A percentile compares a stretch with the other conserved stretches of the same genome.
phyloP scores from a whole-genome alignment of 2,797 vertebrate species.

The Pipistrellus pipistrellus region DNA sequence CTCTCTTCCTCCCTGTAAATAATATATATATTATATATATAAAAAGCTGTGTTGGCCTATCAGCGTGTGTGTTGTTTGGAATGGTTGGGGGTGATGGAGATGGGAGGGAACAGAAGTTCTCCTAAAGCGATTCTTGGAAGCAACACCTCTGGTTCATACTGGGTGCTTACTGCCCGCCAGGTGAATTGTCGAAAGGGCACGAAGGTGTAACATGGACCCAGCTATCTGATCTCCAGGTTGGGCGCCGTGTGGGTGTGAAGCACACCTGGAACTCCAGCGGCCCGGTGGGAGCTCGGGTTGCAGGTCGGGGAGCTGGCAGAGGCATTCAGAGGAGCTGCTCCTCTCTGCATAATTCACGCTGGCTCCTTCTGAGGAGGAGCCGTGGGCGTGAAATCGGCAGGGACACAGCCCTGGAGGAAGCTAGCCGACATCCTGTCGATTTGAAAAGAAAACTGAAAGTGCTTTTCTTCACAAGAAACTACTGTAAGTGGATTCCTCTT shows the following conservation, averaged over 20 bases:
- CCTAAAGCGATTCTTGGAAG: background rate
- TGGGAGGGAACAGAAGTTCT: background rate
- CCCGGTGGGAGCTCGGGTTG: constrained; percentile 63
- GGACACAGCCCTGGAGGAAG: constrained; percentile 65
- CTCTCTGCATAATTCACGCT: background rate
- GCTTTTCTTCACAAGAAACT: constrained; percentile 39
- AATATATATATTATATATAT: too few species aligned
- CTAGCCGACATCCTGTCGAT: constrained; percentile 67
- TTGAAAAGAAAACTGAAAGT: constrained; percentile 81
- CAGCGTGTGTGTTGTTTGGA: background rate
- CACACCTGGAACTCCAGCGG: constrained; percentile 63
- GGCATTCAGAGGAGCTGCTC: background rate
- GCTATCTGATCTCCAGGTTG: constrained; percentile 74
- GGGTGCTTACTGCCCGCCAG: background rate
- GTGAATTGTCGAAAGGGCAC: constrained; percentile 5
- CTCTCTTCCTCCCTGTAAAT: too few species aligned
- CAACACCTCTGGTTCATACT: background rate
- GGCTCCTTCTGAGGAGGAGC: background rate
- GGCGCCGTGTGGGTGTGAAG: constrained; percentile 76
- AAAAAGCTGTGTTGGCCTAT: too few species aligned
- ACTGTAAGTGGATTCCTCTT: constrained; percentile 45
- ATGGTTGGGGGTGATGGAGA: background rate
- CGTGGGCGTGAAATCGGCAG: constrained; percentile 41
- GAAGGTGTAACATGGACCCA: background rate
- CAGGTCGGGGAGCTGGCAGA: constrained; percentile 52